Conservation (phyloP, 2,113 vertebrate species). For the Anoura caudifer region DNA sequence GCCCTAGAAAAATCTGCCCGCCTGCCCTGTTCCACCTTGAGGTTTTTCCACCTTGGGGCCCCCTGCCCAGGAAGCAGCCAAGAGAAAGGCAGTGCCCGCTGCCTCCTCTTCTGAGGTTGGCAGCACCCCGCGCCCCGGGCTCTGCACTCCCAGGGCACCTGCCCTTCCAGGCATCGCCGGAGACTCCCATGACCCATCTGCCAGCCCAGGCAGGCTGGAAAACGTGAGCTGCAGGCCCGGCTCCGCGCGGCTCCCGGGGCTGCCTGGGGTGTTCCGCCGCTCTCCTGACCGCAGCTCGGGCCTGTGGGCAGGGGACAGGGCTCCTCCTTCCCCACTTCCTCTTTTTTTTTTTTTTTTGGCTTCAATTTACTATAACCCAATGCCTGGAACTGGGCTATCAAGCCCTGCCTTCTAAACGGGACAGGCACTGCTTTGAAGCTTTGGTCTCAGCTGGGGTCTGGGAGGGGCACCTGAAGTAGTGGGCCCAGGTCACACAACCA, state of each 20-base stretch:
- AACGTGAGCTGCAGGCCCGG: background rate
- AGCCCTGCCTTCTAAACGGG: background rate
- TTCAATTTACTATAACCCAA: background rate
- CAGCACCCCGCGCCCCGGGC: background rate
- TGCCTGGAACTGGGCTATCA: background rate
- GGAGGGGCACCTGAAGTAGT: background rate
- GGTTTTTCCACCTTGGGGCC: background rate
- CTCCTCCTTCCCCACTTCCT: background rate
- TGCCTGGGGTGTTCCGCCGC: background rate
- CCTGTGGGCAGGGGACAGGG: background rate
- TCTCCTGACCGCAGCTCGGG: background rate
- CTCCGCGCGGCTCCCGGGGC: background rate
- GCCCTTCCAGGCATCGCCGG: background rate
- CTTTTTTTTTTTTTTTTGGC: background rate
- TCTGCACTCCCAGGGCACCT: background rate
- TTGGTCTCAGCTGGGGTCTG: background rate
- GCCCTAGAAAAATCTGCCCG: background rate
- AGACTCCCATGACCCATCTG: background rate
- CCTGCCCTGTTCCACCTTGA: background rate
- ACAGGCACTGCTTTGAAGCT: background rate
- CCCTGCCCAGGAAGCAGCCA: rapidly evolving
- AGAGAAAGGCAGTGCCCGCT: background rate
- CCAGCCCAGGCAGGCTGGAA: background rate
- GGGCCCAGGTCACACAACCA: background rate
- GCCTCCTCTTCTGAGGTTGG: background rate